These are phyloP conservation scores for Cloeon dipterum DNA, from an alignment of 2,888 invertebrate species.

Conservation along the genomic window DNA sequence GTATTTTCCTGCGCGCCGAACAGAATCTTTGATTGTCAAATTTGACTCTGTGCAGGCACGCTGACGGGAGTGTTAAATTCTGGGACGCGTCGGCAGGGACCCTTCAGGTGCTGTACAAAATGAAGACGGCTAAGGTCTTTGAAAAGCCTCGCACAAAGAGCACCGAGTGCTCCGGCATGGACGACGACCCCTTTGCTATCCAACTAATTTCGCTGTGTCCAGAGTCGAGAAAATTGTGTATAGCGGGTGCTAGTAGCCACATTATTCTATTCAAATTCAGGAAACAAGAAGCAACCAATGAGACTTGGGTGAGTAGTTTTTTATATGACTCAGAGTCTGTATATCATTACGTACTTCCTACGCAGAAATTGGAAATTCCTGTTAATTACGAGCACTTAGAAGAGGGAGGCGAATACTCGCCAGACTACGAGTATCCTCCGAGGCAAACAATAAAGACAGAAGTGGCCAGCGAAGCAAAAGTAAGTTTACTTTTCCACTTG, in stretches of 20 bases:
- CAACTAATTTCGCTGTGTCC: slow-evolving; percentile 80
- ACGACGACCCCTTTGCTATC: slow-evolving; percentile 77
- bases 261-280: slow-evolving; percentile 90
- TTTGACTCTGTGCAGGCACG: slow-evolving; percentile 72
- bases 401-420: slow-evolving; percentile 57
- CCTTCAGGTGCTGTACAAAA: slow-evolving; percentile 88
- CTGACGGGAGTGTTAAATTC: slow-evolving; percentile 95
- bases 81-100: slow-evolving; percentile 97
- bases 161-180: slow-evolving; percentile 26
- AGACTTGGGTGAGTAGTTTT: slow-evolving; percentile 38
- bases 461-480: background rate
- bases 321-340: background rate
- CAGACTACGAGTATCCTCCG: slow-evolving; percentile 53
- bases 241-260: slow-evolving; percentile 82
- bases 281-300: slow-evolving; percentile 66
- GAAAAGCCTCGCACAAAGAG: slow-evolving; percentile 45
- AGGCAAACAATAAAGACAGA: slow-evolving; percentile 22
- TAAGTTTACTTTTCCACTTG: background rate
- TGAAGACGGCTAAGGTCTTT: slow-evolving; percentile 87
- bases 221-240: slow-evolving; percentile 71
- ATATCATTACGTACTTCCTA: slow-evolving; percentile 3
- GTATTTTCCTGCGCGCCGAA: slow-evolving; percentile 31
- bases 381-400: slow-evolving; percentile 54
- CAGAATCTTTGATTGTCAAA: too few relatives aligned
- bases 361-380: slow-evolving; percentile 65